These are phyloP conservation scores for Himalopsyche tibetana DNA, from an alignment of 2,888 invertebrate genomes.

Conservation along the genomic window DNA sequence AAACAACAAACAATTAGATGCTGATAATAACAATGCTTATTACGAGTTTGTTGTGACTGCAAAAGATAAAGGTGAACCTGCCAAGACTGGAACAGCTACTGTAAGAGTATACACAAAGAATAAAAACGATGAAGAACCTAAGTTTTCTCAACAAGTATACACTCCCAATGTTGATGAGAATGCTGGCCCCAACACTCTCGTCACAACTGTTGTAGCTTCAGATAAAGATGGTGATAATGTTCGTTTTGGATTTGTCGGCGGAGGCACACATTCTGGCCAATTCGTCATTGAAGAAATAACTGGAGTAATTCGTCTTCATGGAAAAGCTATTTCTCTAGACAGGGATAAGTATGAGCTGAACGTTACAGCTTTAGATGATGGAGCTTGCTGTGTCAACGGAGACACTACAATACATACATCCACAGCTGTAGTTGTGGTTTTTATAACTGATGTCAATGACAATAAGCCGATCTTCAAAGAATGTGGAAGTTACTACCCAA, in stretches of 20 bases:
- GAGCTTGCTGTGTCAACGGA: slow-evolving; percentile 95
- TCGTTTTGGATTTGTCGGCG: slow-evolving; percentile 93
- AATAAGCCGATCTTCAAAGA: slow-evolving; percentile 97
- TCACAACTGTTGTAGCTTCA: slow-evolving; percentile 97
- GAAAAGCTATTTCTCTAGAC: slow-evolving; percentile 90
- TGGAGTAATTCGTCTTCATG: slow-evolving; percentile 93
- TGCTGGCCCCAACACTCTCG: slow-evolving; percentile 95
- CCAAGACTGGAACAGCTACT: slow-evolving; percentile 94
- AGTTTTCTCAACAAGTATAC: slow-evolving; percentile 97
- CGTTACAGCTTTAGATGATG: slow-evolving; percentile 98
- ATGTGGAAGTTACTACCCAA: slow-evolving; percentile 93
- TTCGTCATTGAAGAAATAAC: slow-evolving; percentile 97
- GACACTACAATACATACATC: slow-evolving; percentile 93
- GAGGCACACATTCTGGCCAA: slow-evolving; percentile 92
- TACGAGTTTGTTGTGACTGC: slow-evolving; percentile 97
- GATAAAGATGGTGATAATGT: slow-evolving; percentile 99
- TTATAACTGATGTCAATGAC: slow-evolving; percentile 97
- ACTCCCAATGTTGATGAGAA: slow-evolving; percentile 98
- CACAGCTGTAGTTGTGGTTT: slow-evolving; percentile 96
- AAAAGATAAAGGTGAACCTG: slow-evolving; percentile 95
- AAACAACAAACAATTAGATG: slow-evolving; percentile 94
- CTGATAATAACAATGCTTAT: slow-evolving; percentile 97
- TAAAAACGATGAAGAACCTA: slow-evolving; percentile 98
- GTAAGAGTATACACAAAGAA: slow-evolving; percentile 98
- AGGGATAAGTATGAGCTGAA: slow-evolving; percentile 97